Evolutionary conservation across 2,113 vertebrate species (phyloP), one percentile per base, ranked within the genome.

Genomic region (Puffinus mauretanicus): DNA sequence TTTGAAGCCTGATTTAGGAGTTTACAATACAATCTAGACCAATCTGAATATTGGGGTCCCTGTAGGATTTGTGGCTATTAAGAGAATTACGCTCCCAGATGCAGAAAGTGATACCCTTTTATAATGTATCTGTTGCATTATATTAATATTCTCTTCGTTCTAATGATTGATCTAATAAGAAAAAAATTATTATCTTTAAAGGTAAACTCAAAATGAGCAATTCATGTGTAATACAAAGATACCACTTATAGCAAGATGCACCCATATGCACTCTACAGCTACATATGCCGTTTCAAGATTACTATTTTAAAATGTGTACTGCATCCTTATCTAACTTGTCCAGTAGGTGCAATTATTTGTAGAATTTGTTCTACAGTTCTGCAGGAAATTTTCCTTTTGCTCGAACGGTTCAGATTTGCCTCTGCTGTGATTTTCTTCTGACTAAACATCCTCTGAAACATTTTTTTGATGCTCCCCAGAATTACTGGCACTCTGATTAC

Each of bases 331-430:
- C 97, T 96, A 62, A 65, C 71, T 96, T 86, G 82, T 79, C 96
- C 97, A 97, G 93, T 51, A 81, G 66, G 86, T 95, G 91, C 84
- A 95, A 87, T 91, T 96, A 95, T 96, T 96, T 66, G 42, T 65
- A 92, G 95, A 96, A 97, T 97, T 97, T 97, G 82, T 97, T 95
- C 96, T 95, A 96, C 82, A 88, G 76, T 96, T 93, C 66, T 32
- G 91, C 54, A 94, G 92, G 91, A 94, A 96, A 80, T 88, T 96
- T 97, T 80, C 86, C 73, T 97, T 95, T 97, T 90, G 93, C 95
- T 95, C 10, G 1, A 82, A 84, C 4, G 17, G 88, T 47, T 78
- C 49, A 94, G 92, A 80, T 95, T 94, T 88, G 78, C 91, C 69
- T 95, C 91, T 62, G 60, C 79, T 96, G 44, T 93, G 86, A 95